Conservation (phyloP, 1,140 invertebrate species). For the Ladona fulva region DNA sequence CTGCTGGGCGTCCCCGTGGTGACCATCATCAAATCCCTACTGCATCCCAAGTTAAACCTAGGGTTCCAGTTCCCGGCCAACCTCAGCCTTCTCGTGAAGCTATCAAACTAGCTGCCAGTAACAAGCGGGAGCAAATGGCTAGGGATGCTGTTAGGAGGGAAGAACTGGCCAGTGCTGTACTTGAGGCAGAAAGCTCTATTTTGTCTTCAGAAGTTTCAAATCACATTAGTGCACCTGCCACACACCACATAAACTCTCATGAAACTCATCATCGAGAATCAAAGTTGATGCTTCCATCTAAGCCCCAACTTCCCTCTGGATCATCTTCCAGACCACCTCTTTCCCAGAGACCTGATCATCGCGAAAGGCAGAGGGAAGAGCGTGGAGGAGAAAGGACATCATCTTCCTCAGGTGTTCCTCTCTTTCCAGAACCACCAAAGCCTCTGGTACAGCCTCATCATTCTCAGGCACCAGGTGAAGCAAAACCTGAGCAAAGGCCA, state of each 20-base stretch:
- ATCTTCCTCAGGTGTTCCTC: not conserved
- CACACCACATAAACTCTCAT: not conserved
- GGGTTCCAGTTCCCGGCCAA: constrained; percentile 22
- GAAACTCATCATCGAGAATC: not conserved
- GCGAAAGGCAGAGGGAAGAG: not conserved
- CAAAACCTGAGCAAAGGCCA: not conserved
- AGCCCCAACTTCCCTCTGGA: not conserved
- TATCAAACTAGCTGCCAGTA: constrained; percentile 27
- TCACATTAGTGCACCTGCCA: not conserved
- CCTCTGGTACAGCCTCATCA: not conserved
- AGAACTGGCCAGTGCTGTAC: not conserved
- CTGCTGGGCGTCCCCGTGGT: not conserved
- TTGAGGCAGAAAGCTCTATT: not conserved
- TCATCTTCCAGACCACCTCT: not conserved
- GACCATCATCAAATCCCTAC: constrained; percentile 20
- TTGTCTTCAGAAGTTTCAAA: not conserved
- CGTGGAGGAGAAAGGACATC: not conserved
- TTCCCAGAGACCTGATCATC: not conserved
- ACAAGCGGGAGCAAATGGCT: constrained; percentile 20
- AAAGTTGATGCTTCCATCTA: not conserved
- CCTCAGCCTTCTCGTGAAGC: constrained; percentile 16
- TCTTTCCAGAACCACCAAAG: not conserved
- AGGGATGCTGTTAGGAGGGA: not conserved
- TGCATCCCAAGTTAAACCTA: constrained; percentile 24
- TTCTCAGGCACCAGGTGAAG: not conserved